These are phyloP conservation scores for Halichoeres trimaculatus DNA, from an alignment of 2,113 vertebrate genomes.

Conservation along the genomic window DNA sequence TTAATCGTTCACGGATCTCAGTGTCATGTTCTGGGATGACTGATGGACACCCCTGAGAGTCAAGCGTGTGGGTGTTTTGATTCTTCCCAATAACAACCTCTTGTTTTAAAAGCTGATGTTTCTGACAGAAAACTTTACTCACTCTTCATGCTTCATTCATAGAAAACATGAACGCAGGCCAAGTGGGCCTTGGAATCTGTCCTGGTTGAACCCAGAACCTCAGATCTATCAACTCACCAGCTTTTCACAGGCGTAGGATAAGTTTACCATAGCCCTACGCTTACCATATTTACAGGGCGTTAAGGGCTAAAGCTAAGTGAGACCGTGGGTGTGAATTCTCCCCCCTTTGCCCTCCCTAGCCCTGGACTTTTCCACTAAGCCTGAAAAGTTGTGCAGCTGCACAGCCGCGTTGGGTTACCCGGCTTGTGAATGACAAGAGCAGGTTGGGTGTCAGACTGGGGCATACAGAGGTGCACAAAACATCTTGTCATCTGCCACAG, in stretches of 20 bases:
- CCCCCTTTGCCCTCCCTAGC: constrained; percentile 48
- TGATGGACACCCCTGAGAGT: constrained; percentile 53
- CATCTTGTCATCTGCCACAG: constrained; percentile 43
- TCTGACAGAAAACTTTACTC: constrained; percentile 44
- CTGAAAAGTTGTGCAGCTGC: constrained; percentile 79
- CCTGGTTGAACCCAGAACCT: constrained; percentile 36
- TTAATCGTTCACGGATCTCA: constrained; percentile 69
- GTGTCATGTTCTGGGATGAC: constrained; percentile 67
- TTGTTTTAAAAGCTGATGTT: constrained; percentile 47
- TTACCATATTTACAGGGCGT: constrained; percentile 39
- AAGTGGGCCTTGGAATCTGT: constrained; percentile 41
- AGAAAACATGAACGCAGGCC: constrained; percentile 37
- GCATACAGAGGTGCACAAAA: constrained; percentile 73
- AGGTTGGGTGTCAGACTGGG: constrained; percentile 73
- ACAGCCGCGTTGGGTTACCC: constrained; percentile 78
- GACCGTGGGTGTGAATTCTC: constrained; percentile 52
- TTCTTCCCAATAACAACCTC: constrained; percentile 39
- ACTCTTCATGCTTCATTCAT: constrained; percentile 47
- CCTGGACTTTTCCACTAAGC: constrained; percentile 66
- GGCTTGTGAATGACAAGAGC: constrained; percentile 83
- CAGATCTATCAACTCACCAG: constrained; percentile 10
- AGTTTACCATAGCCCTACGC: constrained; percentile 33
- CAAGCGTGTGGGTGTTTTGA: constrained; percentile 51
- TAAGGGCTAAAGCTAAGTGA: constrained; percentile 53
- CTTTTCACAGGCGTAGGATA: constrained; percentile 33